These are phyloP conservation scores for Protaetia brevitarsis DNA, from an alignment of 1,140 invertebrate species.

Conservation along the genomic window DNA sequence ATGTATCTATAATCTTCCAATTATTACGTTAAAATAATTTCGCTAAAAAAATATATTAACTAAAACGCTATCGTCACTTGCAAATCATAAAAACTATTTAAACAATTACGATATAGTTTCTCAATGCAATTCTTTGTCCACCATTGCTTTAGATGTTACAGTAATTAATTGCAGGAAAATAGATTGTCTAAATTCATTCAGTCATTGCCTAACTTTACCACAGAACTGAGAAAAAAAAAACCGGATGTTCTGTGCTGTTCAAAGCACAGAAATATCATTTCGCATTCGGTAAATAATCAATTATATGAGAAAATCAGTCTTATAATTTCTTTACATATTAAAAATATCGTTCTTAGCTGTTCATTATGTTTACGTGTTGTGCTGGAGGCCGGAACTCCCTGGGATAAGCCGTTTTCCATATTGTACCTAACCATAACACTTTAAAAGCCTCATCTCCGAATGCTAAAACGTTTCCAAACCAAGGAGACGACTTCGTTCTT, in stretches of 20 bases:
- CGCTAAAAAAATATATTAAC: not conserved
- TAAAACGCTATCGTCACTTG: too few relatives aligned
- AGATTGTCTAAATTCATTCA: too few relatives aligned
- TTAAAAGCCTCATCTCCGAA: slow-evolving; percentile 69
- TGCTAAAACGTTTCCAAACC: slow-evolving; percentile 73
- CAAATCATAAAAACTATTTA: too few relatives aligned
- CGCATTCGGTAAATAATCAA: not conserved
- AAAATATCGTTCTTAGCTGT: not conserved
- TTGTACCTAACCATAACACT: slow-evolving; percentile 71
- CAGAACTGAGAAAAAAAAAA: too few relatives aligned
- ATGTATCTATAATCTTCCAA: too few relatives aligned
- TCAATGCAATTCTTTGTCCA: too few relatives aligned
- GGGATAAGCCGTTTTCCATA: slow-evolving; percentile 66
- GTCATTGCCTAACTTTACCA: too few relatives aligned
- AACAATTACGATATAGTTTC: too few relatives aligned
- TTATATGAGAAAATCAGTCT: slow-evolving; percentile 2
- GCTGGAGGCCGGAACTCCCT: slow-evolving; percentile 52
- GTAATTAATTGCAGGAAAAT: too few relatives aligned
- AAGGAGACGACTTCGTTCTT: slow-evolving; percentile 70
- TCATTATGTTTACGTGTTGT: slow-evolving; percentile 37
- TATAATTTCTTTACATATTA: not conserved
- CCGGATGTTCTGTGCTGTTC: not conserved
- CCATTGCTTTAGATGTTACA: too few relatives aligned
- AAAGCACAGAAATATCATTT: not conserved
- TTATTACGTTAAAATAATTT: not conserved